Conservation (phyloP, 2,888 invertebrate genomes). For the Epinotia brunnichana region DNA sequence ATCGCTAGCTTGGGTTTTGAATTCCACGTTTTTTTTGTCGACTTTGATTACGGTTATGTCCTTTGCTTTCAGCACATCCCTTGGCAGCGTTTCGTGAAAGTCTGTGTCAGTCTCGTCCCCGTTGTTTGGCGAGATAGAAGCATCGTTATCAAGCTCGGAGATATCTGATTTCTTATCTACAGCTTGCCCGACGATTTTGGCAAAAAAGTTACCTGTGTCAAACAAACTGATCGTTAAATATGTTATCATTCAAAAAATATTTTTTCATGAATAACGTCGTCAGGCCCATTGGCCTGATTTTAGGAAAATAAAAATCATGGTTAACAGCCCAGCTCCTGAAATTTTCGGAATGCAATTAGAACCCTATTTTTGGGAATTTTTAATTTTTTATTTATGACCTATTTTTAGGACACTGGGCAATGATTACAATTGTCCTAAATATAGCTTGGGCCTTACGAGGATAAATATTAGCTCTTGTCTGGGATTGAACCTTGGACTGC, state of each 20-base stretch:
- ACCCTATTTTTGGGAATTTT: too few relatives aligned
- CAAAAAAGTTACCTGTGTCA: constrained; percentile 79
- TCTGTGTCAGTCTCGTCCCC: constrained; percentile 88
- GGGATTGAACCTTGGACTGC: not conserved
- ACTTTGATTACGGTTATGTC: constrained; percentile 67
- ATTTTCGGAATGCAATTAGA: too few relatives aligned
- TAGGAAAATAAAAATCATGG: too few relatives aligned
- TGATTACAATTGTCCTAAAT: too few relatives aligned
- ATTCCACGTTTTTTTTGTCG: constrained; percentile 63
- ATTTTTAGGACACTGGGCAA: too few relatives aligned
- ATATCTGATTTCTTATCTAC: constrained; percentile 84
- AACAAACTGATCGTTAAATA: constrained; percentile 37
- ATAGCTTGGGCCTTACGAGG: too few relatives aligned
- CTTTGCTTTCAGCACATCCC: constrained; percentile 83
- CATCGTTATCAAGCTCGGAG: constrained; percentile 54
- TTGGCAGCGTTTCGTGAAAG: constrained; percentile 88
- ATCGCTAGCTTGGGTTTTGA: constrained; percentile 55
- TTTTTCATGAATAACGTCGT: too few relatives aligned
- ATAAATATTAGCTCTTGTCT: not conserved
- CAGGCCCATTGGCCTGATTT: too few relatives aligned
- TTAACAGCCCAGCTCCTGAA: too few relatives aligned
- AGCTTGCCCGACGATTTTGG: constrained; percentile 84
- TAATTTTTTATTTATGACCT: too few relatives aligned
- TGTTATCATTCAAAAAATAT: too few relatives aligned
- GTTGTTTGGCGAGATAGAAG: constrained; percentile 67